Base-by-base conservation (phyloP, 2,888 invertebrate species). In the Lacanobia oleracea region DNA sequence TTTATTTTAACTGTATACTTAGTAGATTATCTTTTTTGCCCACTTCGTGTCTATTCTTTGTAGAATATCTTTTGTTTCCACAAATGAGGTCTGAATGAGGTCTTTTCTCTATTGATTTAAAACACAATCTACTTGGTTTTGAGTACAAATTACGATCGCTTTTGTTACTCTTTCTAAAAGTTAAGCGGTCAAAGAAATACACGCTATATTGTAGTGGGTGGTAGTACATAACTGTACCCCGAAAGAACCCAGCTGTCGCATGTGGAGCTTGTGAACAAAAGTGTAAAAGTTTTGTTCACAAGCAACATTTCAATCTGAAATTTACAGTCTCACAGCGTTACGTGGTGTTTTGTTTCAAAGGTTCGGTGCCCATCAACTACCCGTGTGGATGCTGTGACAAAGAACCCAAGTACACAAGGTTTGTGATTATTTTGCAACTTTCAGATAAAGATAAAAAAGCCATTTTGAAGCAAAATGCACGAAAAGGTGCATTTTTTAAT, bases 281-380 rank as follows among this genome's bases (percentile, higher is more conserved):
- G 84, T 90, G n/a, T n/a, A n/a, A n/a, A n/a, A n/a, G n/a, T n/a
- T n/a, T n/a, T n/a, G n/a, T 90, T 82, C 68, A 73, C 86, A 86
- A 83, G n/a, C 86, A 88, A 86, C 86, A 88, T 88, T 88, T 86
- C 82, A 86, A 88, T 86, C 79, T 80, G 68, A 86, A 87, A 84
- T 86, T 87, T 72, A 62, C 59, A 71, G 67, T 75, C 54, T 59
- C 64, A 71, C 76, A 16, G 18, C 73, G 73, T 73, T 56, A 64
- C 73, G 64, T 48, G 48, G 75, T 67, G 82, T 77, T 82, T 81
- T 73, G 82, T 87, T 87, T 79, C 83, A 83, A 83, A 85, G 82
- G 81, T n/a, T 71, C 33, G 67, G n/a, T 54, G 45, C 50, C 54
- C 64, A 59, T 16, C 48, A 57, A 40, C 40, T 27, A 48, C 33